Base-by-base conservation (phyloP, 2,113 vertebrate genomes). In the Amia ocellicauda region DNA sequence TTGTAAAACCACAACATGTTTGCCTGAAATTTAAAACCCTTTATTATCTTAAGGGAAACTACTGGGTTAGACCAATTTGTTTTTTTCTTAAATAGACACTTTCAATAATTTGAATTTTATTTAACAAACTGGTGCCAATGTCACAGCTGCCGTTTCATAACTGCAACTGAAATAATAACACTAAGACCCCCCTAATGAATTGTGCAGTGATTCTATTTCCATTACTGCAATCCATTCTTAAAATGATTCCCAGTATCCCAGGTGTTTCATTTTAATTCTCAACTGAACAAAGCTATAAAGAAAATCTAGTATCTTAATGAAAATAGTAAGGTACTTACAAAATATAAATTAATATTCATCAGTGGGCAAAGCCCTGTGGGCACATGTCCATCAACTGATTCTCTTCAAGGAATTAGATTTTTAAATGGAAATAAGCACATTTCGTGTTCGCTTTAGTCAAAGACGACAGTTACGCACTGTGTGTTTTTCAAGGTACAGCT, bases 301-400 rank as follows among this genome's bases (percentile, higher is more conserved):
- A 64, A 69, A 63, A 58, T 28, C 63, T 42, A 20, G 36, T 63
- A 53, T 70, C 69, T 73, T 81, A 76, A 82, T 80, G 72, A 73
- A 81, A 77, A 80, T 69, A 69, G 70, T 69, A 55, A 74, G 64
- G 70, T 80, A 85, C 72, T 79, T 78, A 73, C 67, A 75, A 77
- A 76, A 45, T 65, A 61, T 62, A 74, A 82, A 86, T 81, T 72
- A 75, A 81, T 74, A 80, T 74, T 74, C 72, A 80, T 74, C 69
- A 69, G 60, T 51, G 63, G 64, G 61, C 66, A 76, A 74, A 61
- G 71, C 66, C 67, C 74, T 69, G 42, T 66, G 63, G 78, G 77
- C 73, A 75, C 58, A 55, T 78, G 69, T 80, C 75, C 58, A 80
- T 82, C 76, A 79, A 71, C 49, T 23, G 20, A 29, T 19, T 45